phyloP scores from a whole-genome alignment of 2,797 vertebrate species.

The Argya squamiceps region DNA sequence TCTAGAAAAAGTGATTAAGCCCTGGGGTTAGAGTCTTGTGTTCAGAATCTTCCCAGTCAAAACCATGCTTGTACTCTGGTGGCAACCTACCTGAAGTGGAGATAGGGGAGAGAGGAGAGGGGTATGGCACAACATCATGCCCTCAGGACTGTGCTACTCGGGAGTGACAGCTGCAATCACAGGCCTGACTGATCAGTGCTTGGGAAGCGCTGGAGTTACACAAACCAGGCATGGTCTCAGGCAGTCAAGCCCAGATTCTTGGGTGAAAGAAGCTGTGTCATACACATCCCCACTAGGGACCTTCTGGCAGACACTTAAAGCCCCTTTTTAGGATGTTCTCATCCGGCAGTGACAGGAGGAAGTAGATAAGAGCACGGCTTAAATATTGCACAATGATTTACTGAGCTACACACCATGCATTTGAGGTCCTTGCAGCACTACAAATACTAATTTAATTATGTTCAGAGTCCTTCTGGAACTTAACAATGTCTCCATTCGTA shows the following conservation, averaged over 20 bases:
- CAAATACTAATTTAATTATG: neutral
- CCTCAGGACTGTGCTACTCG: neutral
- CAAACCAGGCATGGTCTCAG: neutral
- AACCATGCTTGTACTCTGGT: neutral
- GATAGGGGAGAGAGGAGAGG: neutral
- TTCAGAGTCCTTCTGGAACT: neutral
- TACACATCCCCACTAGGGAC: neutral
- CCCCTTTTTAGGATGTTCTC: neutral
- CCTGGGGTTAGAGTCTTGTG: neutral
- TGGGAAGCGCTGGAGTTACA: neutral
- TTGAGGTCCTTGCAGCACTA: neutral
- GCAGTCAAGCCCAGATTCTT: neutral
- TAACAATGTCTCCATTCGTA: neutral
- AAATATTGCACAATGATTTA: neutral
- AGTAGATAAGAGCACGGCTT: neutral
- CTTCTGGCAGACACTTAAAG: neutral
- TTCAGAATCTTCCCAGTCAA: neutral
- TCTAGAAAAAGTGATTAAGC: neutral
- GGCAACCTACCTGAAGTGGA: neutral
- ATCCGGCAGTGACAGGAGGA: neutral
- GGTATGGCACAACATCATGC: neutral
- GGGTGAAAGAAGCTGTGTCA: neutral
- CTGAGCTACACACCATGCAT: neutral
- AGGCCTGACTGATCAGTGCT: neutral
- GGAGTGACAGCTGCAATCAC: neutral